Evolutionary conservation across 2,113 vertebrate species (phyloP), one percentile per base, ranked within the genome.

Genomic region (Hippocampus abdominalis): DNA sequence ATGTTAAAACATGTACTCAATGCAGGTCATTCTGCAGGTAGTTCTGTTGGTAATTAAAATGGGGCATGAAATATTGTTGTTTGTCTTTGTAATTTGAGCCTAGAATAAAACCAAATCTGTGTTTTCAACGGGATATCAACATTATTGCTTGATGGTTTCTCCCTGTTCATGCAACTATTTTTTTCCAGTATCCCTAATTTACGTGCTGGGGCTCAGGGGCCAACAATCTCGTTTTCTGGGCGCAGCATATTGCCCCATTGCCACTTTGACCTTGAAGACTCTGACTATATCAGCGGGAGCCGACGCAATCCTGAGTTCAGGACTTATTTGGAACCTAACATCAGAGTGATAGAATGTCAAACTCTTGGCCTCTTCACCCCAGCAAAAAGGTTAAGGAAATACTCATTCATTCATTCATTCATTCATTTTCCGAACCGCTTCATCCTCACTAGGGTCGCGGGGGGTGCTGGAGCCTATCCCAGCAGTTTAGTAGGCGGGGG

Each of bases 261-360:
- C 78, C 94, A 97, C 83, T 95, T 98, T 76, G 92, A 95, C 32
- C 79, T 98, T 66, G 91, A 94, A 48, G 91, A 95, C 23, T 96
- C 94, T 0, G 93, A 96, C 77, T 96, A 95, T 68, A 84, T 95
- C 74, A 93, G 68, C 0, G 77, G 81, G 12, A 81, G 81, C 32
- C 86, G 82, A 8, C 73, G 75, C 5, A 84, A 79, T 62, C 64
- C 85, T 6, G 89, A 93, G 13, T 74, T 93, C 51, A 81, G 57
- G n/a, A 10, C 27, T 12, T 20, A 21, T 2, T 64, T 95, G 1
- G 89, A 94, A 56, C 84, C 89, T 5, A 83, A 80, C 68, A 94
- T 92, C 0, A 91, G 89, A 60, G 93, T 97, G 75, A 79, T 98
- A 15, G 93, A 96, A 81, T 93, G 98, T 68, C 78, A 44, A 0